phyloP scores from a whole-genome alignment of 2,113 vertebrate genomes.

The Corythaeola cristata region DNA sequence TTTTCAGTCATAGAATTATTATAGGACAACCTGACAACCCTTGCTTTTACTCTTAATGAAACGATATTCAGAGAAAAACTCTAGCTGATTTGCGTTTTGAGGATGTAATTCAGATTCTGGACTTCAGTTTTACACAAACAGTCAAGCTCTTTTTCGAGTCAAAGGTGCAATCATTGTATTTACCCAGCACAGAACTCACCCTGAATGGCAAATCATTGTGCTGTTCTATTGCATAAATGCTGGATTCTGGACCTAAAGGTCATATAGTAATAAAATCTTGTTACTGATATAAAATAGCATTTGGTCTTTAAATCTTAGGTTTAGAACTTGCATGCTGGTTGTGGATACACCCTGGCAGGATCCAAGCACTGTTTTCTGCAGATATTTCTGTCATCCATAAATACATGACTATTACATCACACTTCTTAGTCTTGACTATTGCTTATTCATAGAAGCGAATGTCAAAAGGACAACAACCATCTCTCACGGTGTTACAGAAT shows the following conservation, averaged over 20 bases:
- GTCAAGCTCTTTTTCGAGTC: fast-evolving
- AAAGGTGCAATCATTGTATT: not conserved
- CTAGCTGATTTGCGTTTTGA: not conserved
- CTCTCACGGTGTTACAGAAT: fast-evolving
- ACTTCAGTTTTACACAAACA: not conserved
- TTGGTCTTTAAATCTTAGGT: not conserved
- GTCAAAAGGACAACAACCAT: not conserved
- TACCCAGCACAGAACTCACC: not conserved
- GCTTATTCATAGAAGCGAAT: not conserved
- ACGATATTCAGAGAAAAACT: not conserved
- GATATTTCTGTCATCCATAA: not conserved
- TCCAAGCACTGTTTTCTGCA: not conserved
- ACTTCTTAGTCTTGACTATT: not conserved
- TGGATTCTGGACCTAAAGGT: not conserved
- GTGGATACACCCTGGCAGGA: not conserved
- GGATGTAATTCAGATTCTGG: not conserved
- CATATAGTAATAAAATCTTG: not conserved
- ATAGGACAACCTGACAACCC: not conserved
- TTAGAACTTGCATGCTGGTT: not conserved
- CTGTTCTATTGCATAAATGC: not conserved
- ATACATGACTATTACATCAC: not conserved
- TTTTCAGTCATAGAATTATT: not conserved
- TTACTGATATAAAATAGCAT: not conserved
- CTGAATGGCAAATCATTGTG: not conserved
- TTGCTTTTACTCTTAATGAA: not conserved